Evolutionary conservation across 1,140 invertebrate species (phyloP).

Genomic region (Ruditapes philippinarum): DNA sequence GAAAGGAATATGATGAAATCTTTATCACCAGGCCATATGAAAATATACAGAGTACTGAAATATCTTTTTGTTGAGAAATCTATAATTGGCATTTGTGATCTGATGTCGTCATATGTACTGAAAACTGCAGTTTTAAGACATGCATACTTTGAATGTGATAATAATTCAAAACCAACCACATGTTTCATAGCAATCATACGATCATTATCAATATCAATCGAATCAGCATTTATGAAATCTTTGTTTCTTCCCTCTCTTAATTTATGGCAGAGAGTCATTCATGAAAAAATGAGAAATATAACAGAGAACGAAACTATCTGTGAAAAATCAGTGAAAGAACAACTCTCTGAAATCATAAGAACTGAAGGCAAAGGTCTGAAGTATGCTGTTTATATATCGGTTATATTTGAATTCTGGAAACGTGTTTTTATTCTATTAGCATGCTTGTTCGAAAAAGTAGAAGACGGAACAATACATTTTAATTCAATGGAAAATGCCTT

Average conservation of each 20-base stretch:
- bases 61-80: neutral
- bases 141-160: neutral
- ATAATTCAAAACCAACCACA: neutral
- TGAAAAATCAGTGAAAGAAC: neutral
- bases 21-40: neutral
- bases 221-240: neutral
- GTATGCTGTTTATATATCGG: neutral
- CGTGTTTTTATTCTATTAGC: neutral
- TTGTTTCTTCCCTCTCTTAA: neutral
- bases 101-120: neutral
- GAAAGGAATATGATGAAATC: conserved; percentile 8
- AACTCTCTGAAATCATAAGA: neutral
- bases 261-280: neutral
- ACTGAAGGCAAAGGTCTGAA: neutral
- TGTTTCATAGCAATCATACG: neutral
- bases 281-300: neutral
- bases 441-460: neutral
- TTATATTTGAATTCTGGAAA: neutral
- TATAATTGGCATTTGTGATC: neutral
- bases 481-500: neutral
- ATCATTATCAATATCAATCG: neutral
- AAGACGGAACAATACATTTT: neutral
- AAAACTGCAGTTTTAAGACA: neutral
- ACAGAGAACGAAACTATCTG: neutral
- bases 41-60: neutral